These are phyloP conservation scores for Tragelaphus scriptus DNA, from an alignment of 2,113 vertebrate genomes.

Conservation along the genomic window DNA sequence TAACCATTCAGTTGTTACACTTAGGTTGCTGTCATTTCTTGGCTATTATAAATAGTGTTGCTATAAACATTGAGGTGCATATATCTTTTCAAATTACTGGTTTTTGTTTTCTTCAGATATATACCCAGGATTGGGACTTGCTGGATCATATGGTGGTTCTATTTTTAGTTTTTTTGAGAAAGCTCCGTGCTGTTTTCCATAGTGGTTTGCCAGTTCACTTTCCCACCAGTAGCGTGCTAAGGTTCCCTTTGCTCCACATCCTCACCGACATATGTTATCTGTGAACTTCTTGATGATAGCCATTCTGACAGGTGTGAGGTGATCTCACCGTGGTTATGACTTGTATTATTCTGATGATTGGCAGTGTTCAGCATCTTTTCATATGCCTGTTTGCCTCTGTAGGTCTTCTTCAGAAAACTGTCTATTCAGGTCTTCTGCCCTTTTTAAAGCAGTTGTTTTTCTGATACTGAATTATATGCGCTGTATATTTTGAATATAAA, in stretches of 20 bases:
- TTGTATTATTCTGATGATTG: not conserved
- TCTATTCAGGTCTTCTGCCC: not conserved
- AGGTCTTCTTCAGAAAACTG: not conserved
- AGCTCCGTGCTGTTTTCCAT: not conserved
- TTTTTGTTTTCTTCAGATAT: not conserved
- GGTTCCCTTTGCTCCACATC: no score
- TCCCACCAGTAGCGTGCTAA: no score
- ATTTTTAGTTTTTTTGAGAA: not conserved
- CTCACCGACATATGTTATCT: not conserved
- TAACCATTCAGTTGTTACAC: not conserved
- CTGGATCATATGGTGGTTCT: not conserved
- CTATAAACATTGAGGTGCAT: not conserved
- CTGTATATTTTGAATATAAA: not conserved
- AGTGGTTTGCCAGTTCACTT: not conserved
- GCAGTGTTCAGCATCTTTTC: not conserved
- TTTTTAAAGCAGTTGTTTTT: not conserved
- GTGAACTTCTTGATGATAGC: not conserved
- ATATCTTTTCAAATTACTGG: not conserved
- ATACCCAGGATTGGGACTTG: not conserved
- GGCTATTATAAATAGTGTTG: not conserved
- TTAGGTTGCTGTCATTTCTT: not conserved
- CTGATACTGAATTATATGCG: not conserved
- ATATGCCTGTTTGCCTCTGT: not conserved
- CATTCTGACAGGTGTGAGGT: not conserved
- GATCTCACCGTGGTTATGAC: not conserved